A percentile compares a stretch with the other conserved stretches of the same genome.
Conservation (phyloP, 2,888 invertebrate genomes). For the Agriopis marginaria region DNA sequence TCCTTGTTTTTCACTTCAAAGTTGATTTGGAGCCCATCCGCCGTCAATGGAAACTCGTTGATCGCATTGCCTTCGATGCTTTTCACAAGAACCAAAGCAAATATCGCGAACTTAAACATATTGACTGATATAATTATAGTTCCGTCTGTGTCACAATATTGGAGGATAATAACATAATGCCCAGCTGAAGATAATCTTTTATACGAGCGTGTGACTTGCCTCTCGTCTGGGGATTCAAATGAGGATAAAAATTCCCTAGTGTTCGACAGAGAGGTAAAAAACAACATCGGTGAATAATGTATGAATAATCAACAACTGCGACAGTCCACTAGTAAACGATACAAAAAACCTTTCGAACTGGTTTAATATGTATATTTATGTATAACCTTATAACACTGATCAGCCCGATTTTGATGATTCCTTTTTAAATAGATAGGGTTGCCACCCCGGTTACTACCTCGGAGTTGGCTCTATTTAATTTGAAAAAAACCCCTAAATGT, state of each 20-base stretch:
- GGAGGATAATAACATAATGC: background rate
- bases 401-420: too few relatives aligned
- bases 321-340: background rate
- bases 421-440: too few relatives aligned
- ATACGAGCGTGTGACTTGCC: constrained; percentile 6
- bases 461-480: too few relatives aligned
- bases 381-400: too few relatives aligned
- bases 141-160: background rate
- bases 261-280: too few relatives aligned
- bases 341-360: background rate
- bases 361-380: too few relatives aligned
- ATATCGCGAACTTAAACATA: constrained; percentile 22
- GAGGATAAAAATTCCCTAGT: background rate
- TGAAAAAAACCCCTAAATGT: too few relatives aligned
- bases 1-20: constrained; percentile 38
- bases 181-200: background rate
- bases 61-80: constrained; percentile 20
- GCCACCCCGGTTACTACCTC: too few relatives aligned
- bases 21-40: constrained; percentile 39
- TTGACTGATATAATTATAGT: background rate
- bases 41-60: constrained; percentile 37
- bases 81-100: constrained; percentile 16
- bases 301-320: background rate
- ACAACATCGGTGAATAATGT: too few relatives aligned
- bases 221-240: background rate